Evolutionary conservation across 1,140 invertebrate genomes (phyloP).

Genomic region (Tigriopus japonicus): DNA sequence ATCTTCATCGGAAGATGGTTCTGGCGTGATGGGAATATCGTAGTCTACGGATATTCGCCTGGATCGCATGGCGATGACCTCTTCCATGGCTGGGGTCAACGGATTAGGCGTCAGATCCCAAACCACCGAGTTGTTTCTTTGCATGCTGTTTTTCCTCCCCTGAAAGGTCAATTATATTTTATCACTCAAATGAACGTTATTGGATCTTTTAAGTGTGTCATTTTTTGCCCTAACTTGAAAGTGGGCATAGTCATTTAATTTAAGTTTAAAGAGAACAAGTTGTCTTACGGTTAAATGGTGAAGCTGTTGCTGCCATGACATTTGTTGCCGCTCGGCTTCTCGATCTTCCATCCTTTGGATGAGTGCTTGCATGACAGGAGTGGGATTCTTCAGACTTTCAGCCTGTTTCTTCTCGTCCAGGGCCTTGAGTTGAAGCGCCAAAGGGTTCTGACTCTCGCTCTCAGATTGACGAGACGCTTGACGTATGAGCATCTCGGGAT

Average conservation of each 20-base stretch:
- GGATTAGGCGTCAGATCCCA: neutral
- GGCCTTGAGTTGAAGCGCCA: neutral
- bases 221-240: too few species aligned
- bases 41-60: constrained; percentile 1
- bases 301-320: constrained; percentile 9
- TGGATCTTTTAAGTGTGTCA: too few species aligned
- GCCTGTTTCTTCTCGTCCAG: neutral
- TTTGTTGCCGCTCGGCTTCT: neutral
- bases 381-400: constrained; percentile 9
- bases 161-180: too few species aligned
- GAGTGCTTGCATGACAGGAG: constrained; percentile 2
- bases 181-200: too few species aligned
- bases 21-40: constrained; percentile 9
- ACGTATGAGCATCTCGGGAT: constrained; percentile 12
- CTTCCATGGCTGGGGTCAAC: constrained; percentile 13
- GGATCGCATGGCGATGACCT: constrained; percentile 5
- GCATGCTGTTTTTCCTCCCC: neutral
- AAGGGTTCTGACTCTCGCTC: neutral
- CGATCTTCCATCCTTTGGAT: constrained; percentile 1
- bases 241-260: too few species aligned
- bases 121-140: neutral
- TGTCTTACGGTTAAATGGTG: constrained; percentile 2
- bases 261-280: too few species aligned
- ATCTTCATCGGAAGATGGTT: constrained; percentile 8
- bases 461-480: constrained; percentile 10